These are phyloP conservation scores for Mystacornis crossleyi DNA, from an alignment of 2,113 vertebrate species.

Conservation along the genomic window DNA sequence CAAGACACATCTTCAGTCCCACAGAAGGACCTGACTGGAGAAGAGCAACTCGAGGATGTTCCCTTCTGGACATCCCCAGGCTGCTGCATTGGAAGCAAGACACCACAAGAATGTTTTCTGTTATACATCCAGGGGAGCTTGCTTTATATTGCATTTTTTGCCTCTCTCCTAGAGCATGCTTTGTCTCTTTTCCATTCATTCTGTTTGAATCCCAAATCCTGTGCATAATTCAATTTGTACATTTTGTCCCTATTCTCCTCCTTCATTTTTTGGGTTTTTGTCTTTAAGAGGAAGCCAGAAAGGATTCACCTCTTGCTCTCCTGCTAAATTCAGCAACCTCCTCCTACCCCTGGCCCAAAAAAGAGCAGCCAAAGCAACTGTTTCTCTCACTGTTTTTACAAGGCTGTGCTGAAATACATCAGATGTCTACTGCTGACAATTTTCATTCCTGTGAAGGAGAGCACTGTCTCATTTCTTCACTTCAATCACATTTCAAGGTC, in stretches of 20 bases:
- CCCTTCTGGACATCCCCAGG: background rate
- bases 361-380: slow-evolving; percentile 29
- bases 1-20: background rate
- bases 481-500: background rate
- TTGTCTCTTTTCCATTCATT: background rate
- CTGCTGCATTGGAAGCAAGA: accelerated
- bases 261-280: background rate
- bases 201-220: background rate
- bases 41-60: background rate
- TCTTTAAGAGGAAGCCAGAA: background rate
- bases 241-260: background rate
- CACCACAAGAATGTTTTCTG: background rate
- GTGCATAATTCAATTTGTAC: background rate
- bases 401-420: background rate
- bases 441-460: background rate
- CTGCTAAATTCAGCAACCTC: background rate
- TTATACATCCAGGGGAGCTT: background rate
- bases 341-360: background rate
- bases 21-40: background rate
- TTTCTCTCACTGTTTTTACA: background rate
- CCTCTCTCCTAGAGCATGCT: background rate
- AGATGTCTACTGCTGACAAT: background rate
- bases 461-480: background rate
- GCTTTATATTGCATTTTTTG: background rate
- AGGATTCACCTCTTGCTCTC: background rate